Evolutionary conservation across 1,140 invertebrate species (phyloP), one percentile per base, ranked within the genome.

Genomic region (Belonocnema kinseyi): DNA sequence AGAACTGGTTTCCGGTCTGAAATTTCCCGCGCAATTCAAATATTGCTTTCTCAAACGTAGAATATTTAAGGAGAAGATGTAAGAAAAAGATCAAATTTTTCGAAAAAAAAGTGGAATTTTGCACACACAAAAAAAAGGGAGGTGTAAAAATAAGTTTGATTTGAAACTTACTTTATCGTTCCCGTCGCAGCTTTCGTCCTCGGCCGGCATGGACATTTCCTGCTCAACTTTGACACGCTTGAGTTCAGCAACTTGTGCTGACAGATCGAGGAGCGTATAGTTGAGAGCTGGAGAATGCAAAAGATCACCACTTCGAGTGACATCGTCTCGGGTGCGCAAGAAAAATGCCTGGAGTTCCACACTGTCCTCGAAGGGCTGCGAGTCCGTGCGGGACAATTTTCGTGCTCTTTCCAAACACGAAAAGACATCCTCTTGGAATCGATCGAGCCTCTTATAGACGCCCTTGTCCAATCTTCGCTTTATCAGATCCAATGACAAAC

Each of bases 371-470:
- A 99, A 98, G 13, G 97, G 94, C 90, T 98, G 95, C 1, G 98
- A 99, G 91, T 99, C 97, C 0, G 96, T 97, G 6, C 97, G 93
- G 0, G 97, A 97, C 3, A 98, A 90, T 77, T 94, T 94, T 11
- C 98, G 93, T 0, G 98, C 98, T 86, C 97, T 93, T 86, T 99
- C 97, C 88, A 99, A 95, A 82, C 98, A 97, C 11, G 95, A 94
- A 89, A 99, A 99, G 83, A 99, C 94, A 88, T 99, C 98, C 86
- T 98, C 97, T 92, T 99, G 99, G 90, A 99, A 99, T 70, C 95
- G 93, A 90, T 99, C 98, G 50, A 99, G 90, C 26, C 99, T 93
- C 82, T 96, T 95, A 88, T 99, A 99, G 16, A 97, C 93, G 10
- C 97, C 97, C 86, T 96, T 94, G 87, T 98, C 97, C 17, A 98